These are phyloP conservation scores for Cettia cetti DNA, from an alignment of 2,113 vertebrate genomes.

Conservation along the genomic window DNA sequence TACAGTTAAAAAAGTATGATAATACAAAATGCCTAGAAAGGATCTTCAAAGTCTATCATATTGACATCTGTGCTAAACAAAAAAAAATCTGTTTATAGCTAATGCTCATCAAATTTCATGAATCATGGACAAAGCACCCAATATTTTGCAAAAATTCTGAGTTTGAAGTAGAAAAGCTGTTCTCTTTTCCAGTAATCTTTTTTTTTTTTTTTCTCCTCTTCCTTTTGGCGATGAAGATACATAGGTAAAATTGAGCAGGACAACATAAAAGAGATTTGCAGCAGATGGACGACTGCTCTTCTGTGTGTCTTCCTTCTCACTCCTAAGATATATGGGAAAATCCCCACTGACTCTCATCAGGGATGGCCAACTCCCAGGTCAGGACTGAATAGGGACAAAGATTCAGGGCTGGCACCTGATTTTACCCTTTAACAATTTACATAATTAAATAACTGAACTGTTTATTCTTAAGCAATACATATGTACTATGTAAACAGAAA, in stretches of 20 bases:
- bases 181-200: not conserved
- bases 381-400: not conserved
- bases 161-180: not conserved
- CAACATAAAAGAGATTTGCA: not conserved
- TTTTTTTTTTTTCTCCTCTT: not conserved
- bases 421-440: not conserved
- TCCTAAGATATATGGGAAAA: not conserved
- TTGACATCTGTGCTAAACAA: not conserved
- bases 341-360: not conserved
- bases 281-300: not conserved
- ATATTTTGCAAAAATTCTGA: not conserved
- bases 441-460: not conserved
- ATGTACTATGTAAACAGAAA: not conserved
- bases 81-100: not conserved
- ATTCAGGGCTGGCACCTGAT: not conserved
- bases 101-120: not conserved
- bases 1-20: not conserved
- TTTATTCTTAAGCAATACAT: not conserved
- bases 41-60: not conserved
- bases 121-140: not conserved
- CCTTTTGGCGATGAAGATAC: not conserved
- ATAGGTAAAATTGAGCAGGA: not conserved
- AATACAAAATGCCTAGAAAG: not conserved
- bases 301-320: not conserved
- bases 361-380: not conserved